Percentiles rank a stretch among this genome's conserved stretches.
phyloP scores from a whole-genome alignment of 2,888 invertebrate species.

The Anagyrus pseudococci region DNA sequence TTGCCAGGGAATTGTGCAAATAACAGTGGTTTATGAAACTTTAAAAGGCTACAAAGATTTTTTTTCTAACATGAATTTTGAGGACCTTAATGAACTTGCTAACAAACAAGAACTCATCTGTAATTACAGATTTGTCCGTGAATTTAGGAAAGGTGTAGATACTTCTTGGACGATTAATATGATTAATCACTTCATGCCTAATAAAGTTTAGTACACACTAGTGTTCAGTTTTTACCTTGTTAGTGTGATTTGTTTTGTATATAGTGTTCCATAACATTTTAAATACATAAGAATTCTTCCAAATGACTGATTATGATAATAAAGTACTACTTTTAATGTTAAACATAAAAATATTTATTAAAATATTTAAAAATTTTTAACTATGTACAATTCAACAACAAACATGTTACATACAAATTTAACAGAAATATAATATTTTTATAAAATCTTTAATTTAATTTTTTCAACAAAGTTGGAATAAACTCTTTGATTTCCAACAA shows the following conservation, averaged over 20 bases:
- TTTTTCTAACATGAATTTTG: constrained; percentile 11
- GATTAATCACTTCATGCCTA: constrained; percentile 60
- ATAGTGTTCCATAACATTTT: neutral
- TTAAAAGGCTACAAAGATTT: constrained; percentile 48
- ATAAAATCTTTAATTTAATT: constrained; percentile 27
- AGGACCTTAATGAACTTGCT: constrained; percentile 31
- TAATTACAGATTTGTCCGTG: constrained; percentile 63
- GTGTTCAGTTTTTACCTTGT: neutral
- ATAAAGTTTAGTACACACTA: neutral
- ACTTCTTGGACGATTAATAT: constrained; percentile 64
- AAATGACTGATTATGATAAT: neutral
- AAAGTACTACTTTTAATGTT: neutral
- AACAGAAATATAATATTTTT: constrained; percentile 6
- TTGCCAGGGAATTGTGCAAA: constrained; percentile 62
- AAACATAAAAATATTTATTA: constrained; percentile 2
- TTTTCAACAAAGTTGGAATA: constrained; percentile 45
- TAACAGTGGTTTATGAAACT: constrained; percentile 61
- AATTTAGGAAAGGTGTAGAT: constrained; percentile 62
- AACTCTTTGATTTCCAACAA: constrained; percentile 45
- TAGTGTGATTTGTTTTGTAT: neutral
- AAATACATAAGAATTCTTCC: neutral
- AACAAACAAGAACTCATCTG: constrained; percentile 45
- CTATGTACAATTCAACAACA: neutral
- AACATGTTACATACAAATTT: constrained; percentile 4
- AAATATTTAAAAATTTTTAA: constrained; percentile 21